Conservation (phyloP, 1,140 invertebrate species). For the Zophobas atratus region DNA sequence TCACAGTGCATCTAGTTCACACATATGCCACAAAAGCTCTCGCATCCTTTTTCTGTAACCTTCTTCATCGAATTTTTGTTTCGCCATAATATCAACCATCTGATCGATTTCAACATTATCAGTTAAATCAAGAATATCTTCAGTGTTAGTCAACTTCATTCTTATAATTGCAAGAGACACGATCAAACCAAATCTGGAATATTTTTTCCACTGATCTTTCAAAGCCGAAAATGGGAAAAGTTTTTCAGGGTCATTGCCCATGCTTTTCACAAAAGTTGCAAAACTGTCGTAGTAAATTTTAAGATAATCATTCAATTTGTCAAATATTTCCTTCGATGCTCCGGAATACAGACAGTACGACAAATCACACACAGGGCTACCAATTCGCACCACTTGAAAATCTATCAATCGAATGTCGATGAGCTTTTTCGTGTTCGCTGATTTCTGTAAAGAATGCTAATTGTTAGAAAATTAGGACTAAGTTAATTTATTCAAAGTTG, state of each 20-base stretch:
- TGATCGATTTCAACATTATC: too few relatives aligned
- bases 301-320: conserved; percentile 68
- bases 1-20: too few relatives aligned
- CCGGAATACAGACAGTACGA: conserved; percentile 73
- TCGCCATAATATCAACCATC: too few relatives aligned
- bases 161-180: conserved; percentile 52
- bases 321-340: conserved; percentile 69
- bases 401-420: conserved; percentile 69
- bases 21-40: too few relatives aligned
- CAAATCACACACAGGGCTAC: conserved; percentile 74
- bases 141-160: too few relatives aligned
- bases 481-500: too few relatives aligned
- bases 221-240: conserved; percentile 68
- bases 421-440: conserved; percentile 24
- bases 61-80: too few relatives aligned
- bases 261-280: conserved; percentile 63
- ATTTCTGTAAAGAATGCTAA: background rate
- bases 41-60: too few relatives aligned
- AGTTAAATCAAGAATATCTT: too few relatives aligned
- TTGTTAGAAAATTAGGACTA: background rate
- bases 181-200: conserved; percentile 62
- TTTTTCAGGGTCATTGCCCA: conserved; percentile 67
- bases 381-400: conserved; percentile 71
- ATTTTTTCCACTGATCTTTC: conserved; percentile 64
- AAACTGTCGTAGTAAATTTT: conserved; percentile 72